phyloP scores from a whole-genome alignment of 2,888 invertebrate genomes.

The Ichneumoninae sp. region DNA sequence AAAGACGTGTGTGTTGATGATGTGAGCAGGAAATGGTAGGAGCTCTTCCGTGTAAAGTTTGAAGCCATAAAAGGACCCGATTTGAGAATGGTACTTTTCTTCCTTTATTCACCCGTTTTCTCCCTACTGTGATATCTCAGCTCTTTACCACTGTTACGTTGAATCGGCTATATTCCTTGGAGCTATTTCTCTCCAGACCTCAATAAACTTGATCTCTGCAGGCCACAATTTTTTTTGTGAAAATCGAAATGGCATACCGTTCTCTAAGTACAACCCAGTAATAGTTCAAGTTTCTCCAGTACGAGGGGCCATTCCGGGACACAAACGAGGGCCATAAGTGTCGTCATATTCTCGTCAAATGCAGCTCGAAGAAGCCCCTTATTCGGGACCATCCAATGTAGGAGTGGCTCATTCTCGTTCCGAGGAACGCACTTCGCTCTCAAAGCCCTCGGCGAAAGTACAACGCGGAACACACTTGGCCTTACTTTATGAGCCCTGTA shows the following conservation, averaged over 20 bases:
- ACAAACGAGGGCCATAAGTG: conserved; percentile 31
- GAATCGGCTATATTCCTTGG: background rate
- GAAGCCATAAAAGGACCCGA: background rate
- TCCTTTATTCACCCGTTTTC: background rate
- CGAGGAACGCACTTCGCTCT: conserved; percentile 22
- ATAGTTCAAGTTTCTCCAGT: background rate
- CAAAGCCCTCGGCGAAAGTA: conserved; percentile 14
- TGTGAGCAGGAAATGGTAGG: background rate
- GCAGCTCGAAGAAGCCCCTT: conserved; percentile 19
- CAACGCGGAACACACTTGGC: conserved; percentile 14
- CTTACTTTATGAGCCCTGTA: conserved; percentile 25
- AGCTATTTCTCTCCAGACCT: background rate
- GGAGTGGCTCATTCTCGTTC: conserved; percentile 2
- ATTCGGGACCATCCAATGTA: conserved; percentile 25
- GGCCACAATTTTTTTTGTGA: background rate
- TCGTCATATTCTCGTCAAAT: conserved; percentile 42
- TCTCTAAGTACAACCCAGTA: background rate
- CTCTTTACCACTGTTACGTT: background rate
- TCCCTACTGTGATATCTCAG: background rate
- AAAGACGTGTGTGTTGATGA: background rate
- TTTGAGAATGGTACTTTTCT: background rate
- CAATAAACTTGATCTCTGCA: background rate
- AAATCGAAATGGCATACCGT: conserved; percentile 27
- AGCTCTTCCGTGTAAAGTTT: background rate
- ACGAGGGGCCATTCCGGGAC: conserved; percentile 20